These are phyloP conservation scores for Accipiter badius DNA, from an alignment of 2,797 vertebrate genomes.

Conservation along the genomic window DNA sequence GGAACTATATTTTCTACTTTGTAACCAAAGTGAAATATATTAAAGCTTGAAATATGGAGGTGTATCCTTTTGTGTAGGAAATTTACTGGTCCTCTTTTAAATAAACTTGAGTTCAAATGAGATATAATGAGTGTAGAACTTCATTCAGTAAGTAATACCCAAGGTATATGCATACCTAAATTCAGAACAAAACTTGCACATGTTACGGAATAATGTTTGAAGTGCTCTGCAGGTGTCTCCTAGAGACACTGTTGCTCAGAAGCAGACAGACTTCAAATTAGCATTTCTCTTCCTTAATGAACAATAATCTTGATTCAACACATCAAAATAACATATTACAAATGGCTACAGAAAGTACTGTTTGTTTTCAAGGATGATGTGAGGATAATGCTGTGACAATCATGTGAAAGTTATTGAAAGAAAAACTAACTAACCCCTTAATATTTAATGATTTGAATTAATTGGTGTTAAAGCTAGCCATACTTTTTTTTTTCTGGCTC, in stretches of 20 bases:
- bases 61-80: background rate
- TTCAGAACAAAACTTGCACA: slow-evolving; percentile 1
- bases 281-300: background rate
- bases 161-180: background rate
- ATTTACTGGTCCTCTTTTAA: slow-evolving; percentile 13
- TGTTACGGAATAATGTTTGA: background rate
- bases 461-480: background rate
- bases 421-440: background rate
- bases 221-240: slow-evolving; percentile 2
- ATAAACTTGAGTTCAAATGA: background rate
- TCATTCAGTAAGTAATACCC: background rate
- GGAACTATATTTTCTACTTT: slow-evolving; percentile 6
- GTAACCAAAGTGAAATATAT: slow-evolving; percentile 31
- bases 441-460: background rate
- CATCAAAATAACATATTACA: background rate
- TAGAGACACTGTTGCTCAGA: background rate
- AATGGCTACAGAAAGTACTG: background rate
- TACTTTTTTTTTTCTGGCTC: background rate
- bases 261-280: slow-evolving; percentile 11
- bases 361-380: background rate
- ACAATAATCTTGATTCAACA: background rate
- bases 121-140: background rate
- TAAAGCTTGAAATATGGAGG: background rate
- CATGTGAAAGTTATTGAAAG: background rate
- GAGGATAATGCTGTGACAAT: background rate